Conservation (phyloP, 2,797 vertebrate genomes). For the Phrynocephalus forsythii region DNA sequence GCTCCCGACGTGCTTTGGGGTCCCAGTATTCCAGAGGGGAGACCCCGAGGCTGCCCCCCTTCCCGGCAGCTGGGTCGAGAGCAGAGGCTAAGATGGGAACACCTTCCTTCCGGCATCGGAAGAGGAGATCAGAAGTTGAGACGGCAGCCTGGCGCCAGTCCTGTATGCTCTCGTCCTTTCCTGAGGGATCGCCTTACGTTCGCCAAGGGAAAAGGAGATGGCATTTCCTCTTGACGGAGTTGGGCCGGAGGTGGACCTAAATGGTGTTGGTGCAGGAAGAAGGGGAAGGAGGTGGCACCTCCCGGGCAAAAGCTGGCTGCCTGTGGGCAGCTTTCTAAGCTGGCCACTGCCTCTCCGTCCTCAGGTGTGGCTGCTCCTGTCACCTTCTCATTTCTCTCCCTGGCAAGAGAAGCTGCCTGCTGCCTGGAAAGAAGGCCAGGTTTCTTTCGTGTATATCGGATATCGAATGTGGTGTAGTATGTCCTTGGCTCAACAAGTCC, state of each 20-base stretch:
- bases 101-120: neutral
- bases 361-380: neutral
- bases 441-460: neutral
- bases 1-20: neutral
- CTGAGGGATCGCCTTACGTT: neutral
- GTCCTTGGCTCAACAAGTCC: no score
- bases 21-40: neutral
- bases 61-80: no score
- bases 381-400: neutral
- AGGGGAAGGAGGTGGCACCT: neutral
- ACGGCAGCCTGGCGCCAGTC: neutral
- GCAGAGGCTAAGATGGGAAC: neutral
- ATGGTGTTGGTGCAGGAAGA: neutral
- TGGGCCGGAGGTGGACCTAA: neutral
- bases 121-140: neutral
- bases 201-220: neutral
- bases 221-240: constrained; percentile 20
- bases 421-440: neutral
- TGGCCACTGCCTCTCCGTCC: neutral
- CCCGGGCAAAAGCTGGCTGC: neutral
- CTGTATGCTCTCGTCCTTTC: neutral
- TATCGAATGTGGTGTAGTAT: no score
- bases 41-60: neutral
- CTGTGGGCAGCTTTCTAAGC: neutral
- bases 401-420: neutral